Base-by-base conservation (phyloP, 2,113 vertebrate genomes). In the Nannobrachium achirus region DNA sequence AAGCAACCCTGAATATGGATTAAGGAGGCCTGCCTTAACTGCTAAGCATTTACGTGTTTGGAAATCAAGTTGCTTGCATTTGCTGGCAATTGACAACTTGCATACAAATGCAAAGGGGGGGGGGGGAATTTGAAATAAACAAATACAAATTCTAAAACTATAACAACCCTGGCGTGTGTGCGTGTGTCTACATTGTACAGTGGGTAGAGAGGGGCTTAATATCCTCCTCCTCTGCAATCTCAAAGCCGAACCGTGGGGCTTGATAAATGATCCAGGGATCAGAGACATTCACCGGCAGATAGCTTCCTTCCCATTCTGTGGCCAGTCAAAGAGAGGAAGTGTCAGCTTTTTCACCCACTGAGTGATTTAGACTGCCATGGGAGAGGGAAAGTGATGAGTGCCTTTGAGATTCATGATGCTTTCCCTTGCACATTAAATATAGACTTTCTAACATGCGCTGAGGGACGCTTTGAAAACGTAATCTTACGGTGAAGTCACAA, bases 1-100 rank as follows among this genome's bases (percentile, higher is more conserved):
- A 75, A 86, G 82, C 77, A 65, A 73, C 77, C 77, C 75, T 87
- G 88, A 90, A 89, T 91, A 88, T 89, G 89, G 88, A 92, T 89
- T 79, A 84, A 73, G 80, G 71, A 74, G 63, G 65, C 76, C 67
- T 81, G 56, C 66, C 69, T 73, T 63, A 57, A 73, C 77, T 60
- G 42, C 49, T 56, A 66, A 81, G 46, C 61, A 16, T 61, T 75
- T 72, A 41, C 59, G 39, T n/a, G 25, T 14, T 16, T n/a, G 10
- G 20, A 42, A 51, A 44, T 66, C 15, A 66, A 56, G 25, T 33
- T n/a, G n/a, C n/a, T n/a, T n/a, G n/a, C n/a, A n/a, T n/a, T n/a
- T n/a, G n/a, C n/a, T n/a, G n/a, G n/a, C n/a, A n/a, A n/a, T n/a
- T n/a, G n/a, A n/a, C n/a, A n/a, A n/a, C n/a, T n/a, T n/a, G n/a